Conservation (phyloP, 30 jellyfish, hydroid and myxozoan species). For the Hydractinia echinata region DNA sequence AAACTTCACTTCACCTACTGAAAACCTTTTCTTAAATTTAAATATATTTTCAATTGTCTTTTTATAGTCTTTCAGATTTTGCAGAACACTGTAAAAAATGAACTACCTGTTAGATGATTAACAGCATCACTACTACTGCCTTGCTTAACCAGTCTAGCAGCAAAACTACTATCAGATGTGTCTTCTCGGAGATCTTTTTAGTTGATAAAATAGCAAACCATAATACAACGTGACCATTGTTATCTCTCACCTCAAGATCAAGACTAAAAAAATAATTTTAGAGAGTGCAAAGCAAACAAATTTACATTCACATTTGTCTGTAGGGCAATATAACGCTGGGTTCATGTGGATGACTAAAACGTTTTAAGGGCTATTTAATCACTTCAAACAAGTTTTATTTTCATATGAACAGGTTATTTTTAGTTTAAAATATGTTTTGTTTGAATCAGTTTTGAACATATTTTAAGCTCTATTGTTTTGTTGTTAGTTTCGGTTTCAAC, state of each 20-base stretch:
- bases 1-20: no score
- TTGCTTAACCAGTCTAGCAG: constrained; percentile 69
- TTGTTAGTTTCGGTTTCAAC: no score
- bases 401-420: no score
- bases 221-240: constrained; percentile 80
- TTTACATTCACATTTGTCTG: background rate
- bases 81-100: background rate
- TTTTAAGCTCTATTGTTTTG: no score
- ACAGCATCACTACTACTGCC: constrained; percentile 97
- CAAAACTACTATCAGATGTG: constrained; percentile 55
- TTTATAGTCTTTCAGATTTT: no score
- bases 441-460: no score
- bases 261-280: constrained; percentile 34
- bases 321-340: no score
- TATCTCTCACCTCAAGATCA: constrained; percentile 75
- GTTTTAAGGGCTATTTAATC: no score
- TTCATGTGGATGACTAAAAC: background rate
- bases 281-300: background rate
- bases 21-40: no score
- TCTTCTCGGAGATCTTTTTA: constrained; percentile 37
- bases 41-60: no score
- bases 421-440: no score
- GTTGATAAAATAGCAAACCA: constrained; percentile 86
- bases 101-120: constrained; percentile 71
- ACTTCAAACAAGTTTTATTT: no score